Evolutionary conservation across 2,113 vertebrate genomes (phyloP).

Genomic region (Phocoena sinus): DNA sequence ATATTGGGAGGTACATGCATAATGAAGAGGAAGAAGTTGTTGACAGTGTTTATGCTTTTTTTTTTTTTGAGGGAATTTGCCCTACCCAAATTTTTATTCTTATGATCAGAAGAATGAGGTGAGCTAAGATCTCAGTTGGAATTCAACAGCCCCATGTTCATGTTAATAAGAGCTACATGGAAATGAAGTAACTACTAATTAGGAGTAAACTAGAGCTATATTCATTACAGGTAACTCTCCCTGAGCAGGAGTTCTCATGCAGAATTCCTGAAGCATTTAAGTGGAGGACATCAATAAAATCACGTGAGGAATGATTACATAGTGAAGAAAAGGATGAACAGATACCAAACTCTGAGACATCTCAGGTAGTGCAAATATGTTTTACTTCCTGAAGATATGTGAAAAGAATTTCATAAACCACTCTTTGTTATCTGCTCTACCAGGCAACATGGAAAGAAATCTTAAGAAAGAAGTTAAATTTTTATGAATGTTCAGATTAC

Average conservation of each 20-base stretch:
- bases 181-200: constrained; percentile 10
- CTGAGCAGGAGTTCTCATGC: background rate
- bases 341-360: background rate
- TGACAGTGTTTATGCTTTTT: background rate
- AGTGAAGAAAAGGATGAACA: background rate
- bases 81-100: background rate
- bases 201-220: background rate
- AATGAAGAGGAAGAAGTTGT: background rate
- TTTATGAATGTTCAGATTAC: background rate
- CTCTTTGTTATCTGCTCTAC: background rate
- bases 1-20: background rate
- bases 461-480: background rate
- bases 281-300: background rate
- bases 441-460: background rate
- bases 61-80: background rate
- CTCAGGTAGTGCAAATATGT: background rate
- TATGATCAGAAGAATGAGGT: background rate
- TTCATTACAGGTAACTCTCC: background rate
- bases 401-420: background rate
- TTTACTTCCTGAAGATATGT: background rate
- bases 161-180: background rate
- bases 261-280: background rate
- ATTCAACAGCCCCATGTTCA: background rate
- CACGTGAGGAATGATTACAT: background rate
- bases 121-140: background rate